phyloP scores from a whole-genome alignment of 2,113 vertebrate species.

The Aleadryas rufinucha region DNA sequence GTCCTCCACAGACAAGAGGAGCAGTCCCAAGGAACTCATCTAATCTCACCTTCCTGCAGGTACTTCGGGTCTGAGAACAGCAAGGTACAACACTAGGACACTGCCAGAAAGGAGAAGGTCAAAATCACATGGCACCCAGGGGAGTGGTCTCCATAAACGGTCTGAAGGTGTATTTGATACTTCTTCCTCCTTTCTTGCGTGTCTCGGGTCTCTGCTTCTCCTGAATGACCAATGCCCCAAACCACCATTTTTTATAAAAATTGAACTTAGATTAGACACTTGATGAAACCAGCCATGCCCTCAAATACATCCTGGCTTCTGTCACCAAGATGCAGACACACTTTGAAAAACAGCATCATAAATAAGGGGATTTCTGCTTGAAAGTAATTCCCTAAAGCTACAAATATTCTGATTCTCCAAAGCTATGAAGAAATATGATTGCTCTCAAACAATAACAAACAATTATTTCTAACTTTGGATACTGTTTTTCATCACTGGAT shows the following conservation, averaged over 20 bases:
- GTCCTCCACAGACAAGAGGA: background rate
- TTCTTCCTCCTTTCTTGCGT: background rate
- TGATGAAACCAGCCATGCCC: background rate
- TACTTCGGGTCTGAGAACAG: background rate
- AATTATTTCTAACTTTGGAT: background rate
- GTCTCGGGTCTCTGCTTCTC: background rate
- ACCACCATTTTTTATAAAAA: background rate
- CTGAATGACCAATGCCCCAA: rapidly evolving
- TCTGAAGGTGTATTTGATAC: background rate
- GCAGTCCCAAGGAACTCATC: background rate
- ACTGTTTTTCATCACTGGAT: background rate
- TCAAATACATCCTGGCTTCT: background rate
- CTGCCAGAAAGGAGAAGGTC: background rate
- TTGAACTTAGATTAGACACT: background rate
- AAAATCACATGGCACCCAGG: rapidly evolving
- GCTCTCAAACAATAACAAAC: background rate
- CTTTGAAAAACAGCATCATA: background rate
- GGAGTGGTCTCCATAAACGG: background rate
- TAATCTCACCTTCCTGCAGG: background rate
- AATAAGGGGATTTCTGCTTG: background rate
- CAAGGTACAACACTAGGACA: background rate
- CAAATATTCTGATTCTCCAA: background rate
- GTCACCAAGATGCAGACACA: background rate
- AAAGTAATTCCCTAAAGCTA: background rate
- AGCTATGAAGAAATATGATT: background rate